Conservation (phyloP, 2,888 invertebrate species). For the Thymelicus lineola region DNA sequence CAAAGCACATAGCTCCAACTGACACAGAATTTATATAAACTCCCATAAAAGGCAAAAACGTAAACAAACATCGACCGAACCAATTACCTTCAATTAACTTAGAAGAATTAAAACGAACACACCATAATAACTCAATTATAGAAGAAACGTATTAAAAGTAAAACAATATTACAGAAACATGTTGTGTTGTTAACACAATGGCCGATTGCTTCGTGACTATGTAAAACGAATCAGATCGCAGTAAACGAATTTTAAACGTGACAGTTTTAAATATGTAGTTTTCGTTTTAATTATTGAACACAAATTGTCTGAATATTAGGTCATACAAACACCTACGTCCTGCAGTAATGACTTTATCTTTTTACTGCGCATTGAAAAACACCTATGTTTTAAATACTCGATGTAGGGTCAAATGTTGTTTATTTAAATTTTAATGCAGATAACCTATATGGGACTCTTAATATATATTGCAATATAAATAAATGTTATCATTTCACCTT, state of each 20-base stretch:
- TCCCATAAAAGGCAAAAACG: too few species aligned
- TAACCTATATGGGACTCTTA: too few species aligned
- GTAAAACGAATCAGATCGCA: conserved; percentile 21
- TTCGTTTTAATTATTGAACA: conserved; percentile 8
- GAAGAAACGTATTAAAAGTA: background rate
- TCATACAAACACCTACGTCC: background rate
- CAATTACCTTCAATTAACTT: too few species aligned
- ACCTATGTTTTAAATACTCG: background rate
- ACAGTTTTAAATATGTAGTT: conserved; percentile 15
- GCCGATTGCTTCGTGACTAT: background rate
- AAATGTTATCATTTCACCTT: too few species aligned
- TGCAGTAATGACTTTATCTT: background rate
- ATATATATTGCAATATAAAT: too few species aligned
- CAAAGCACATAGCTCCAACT: too few species aligned
- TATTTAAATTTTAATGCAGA: too few species aligned
- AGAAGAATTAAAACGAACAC: too few species aligned
- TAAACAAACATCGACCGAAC: too few species aligned
- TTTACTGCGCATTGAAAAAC: background rate
- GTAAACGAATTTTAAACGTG: conserved; percentile 25
- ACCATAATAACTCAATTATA: background rate
- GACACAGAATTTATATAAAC: too few species aligned
- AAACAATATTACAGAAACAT: background rate
- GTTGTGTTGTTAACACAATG: background rate
- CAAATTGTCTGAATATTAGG: background rate
- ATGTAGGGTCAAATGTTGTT: too few species aligned